Conservation (phyloP, 2,797 vertebrate species). For the Ispidina picta region DNA sequence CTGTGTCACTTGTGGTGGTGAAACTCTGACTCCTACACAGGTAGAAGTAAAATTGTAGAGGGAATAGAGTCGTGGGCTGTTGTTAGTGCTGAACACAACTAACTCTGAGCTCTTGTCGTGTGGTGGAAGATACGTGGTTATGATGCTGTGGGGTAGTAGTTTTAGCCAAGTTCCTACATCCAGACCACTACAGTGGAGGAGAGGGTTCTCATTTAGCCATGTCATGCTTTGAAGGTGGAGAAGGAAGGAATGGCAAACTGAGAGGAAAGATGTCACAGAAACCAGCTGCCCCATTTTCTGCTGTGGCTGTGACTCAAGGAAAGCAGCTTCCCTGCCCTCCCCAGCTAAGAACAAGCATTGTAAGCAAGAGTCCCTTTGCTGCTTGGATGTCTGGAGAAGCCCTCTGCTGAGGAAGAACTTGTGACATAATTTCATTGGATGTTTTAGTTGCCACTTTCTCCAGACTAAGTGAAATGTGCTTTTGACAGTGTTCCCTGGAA, state of each 20-base stretch:
- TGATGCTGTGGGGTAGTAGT: not conserved
- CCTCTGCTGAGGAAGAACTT: not conserved
- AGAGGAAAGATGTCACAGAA: not conserved
- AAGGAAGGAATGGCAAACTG: not conserved
- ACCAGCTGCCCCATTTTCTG: not conserved
- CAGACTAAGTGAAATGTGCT: not conserved
- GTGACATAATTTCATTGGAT: not conserved
- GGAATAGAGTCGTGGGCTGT: not conserved
- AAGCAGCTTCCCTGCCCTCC: not conserved
- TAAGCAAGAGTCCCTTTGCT: not conserved
- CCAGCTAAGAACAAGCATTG: fast-evolving
- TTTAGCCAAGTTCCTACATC: not conserved
- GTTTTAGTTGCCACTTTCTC: fast-evolving
- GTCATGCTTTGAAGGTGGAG: not conserved
- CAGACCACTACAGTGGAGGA: not conserved
- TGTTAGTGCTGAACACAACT: not conserved
- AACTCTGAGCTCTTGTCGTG: not conserved
- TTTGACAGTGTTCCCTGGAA: fast-evolving
- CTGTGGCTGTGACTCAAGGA: not conserved
- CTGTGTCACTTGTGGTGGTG: fast-evolving
- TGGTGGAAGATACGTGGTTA: not conserved
- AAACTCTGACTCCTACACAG: not conserved
- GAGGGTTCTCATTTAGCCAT: not conserved
- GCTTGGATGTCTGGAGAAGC: not conserved
- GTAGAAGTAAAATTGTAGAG: not conserved